Percentiles rank a stretch among this genome's conserved stretches.
phyloP scores from a whole-genome alignment of 1,140 invertebrate species.

The Cyclina sinensis region DNA sequence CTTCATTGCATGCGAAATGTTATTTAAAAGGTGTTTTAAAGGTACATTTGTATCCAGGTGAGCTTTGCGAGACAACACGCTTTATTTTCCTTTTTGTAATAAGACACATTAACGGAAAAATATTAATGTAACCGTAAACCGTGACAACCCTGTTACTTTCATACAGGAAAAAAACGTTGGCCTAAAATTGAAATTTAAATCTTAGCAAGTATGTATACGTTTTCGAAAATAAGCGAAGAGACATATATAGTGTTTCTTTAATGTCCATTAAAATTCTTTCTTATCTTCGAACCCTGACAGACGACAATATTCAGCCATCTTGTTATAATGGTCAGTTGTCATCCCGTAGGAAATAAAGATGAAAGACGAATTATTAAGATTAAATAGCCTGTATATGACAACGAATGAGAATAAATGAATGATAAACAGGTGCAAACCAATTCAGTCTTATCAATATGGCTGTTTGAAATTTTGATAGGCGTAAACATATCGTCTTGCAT shows the following conservation, averaged over 20 bases:
- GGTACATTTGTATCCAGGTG: neutral
- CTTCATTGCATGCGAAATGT: neutral
- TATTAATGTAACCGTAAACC: slow-evolving; percentile 1
- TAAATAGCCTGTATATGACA: neutral
- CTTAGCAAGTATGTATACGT: no score
- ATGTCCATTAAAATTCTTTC: no score
- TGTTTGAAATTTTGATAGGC: neutral
- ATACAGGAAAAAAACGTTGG: neutral
- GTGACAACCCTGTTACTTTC: slow-evolving; percentile 17
- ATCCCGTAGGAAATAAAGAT: slow-evolving; percentile 1
- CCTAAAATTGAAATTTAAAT: no score
- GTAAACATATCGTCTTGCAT: neutral
- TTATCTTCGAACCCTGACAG: neutral
- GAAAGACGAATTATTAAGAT: slow-evolving; percentile 22
- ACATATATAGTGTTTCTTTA: no score
- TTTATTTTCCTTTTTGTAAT: neutral
- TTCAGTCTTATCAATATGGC: neutral
- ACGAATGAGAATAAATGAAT: neutral
- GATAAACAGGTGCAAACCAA: slow-evolving; percentile 7
- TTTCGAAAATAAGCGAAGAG: no score
- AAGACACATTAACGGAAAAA: slow-evolving; percentile 22
- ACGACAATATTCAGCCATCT: neutral
- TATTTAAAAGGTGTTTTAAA: slow-evolving; percentile 3
- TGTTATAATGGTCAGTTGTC: neutral
- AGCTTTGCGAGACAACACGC: slow-evolving; percentile 3